These are phyloP conservation scores for Cheilosia variabilis DNA, from an alignment of 2,888 invertebrate genomes.

Conservation along the genomic window DNA sequence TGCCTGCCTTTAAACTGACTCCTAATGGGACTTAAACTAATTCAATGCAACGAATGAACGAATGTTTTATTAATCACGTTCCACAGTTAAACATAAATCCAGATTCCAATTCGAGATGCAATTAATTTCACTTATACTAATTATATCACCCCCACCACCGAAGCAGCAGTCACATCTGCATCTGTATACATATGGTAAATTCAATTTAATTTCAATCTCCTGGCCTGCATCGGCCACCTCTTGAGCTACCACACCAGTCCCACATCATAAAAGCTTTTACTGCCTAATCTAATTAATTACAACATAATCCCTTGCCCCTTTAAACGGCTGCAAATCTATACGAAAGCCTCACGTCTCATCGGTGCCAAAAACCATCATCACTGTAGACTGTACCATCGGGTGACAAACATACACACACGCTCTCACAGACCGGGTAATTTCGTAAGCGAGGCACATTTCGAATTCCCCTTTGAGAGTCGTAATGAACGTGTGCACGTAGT, in stretches of 20 bases:
- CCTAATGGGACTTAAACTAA: too few relatives aligned
- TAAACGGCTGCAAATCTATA: conserved; percentile 34
- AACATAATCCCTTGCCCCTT: conserved; percentile 41
- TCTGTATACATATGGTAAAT: background rate
- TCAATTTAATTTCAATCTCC: conserved; percentile 25
- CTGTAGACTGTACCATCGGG: background rate
- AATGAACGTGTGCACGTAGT: conserved; percentile 32
- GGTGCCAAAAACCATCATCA: conserved; percentile 22
- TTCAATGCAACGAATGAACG: too few relatives aligned
- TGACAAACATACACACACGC: background rate
- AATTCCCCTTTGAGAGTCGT: conserved; percentile 42
- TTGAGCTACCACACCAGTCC: conserved; percentile 13
- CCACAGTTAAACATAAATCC: background rate
- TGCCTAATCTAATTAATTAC: conserved; percentile 61
- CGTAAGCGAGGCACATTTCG: conserved; percentile 24
- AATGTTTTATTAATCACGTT: too few relatives aligned
- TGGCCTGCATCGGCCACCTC: background rate
- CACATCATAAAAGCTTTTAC: conserved; percentile 34
- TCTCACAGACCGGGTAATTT: background rate
- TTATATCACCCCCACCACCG: background rate
- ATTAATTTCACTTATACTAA: background rate
- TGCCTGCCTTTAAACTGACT: too few relatives aligned
- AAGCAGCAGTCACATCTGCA: background rate
- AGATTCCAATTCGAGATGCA: background rate
- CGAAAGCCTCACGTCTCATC: background rate